Conservation (phyloP, 2,888 invertebrate species). For the Zaprionus lineosus region DNA sequence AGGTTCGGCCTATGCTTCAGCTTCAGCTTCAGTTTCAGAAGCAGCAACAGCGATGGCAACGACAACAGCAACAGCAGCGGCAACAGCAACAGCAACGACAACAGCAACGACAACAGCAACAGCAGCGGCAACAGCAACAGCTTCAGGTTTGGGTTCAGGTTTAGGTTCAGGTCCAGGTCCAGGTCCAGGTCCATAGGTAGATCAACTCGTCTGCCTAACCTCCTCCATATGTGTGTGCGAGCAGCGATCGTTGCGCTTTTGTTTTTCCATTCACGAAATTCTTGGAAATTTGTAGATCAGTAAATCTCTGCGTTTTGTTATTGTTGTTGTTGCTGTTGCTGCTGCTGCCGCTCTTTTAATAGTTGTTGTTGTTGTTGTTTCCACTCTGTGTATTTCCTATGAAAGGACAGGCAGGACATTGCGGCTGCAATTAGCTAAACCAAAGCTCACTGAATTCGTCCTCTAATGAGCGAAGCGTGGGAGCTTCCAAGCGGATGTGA, state of each 20-base stretch:
- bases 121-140: constrained; percentile 9
- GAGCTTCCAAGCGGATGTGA: constrained; percentile 62
- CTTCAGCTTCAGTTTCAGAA: constrained; percentile 47
- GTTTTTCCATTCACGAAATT: constrained; percentile 77
- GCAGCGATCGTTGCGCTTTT: constrained; percentile 68
- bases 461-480: constrained; percentile 56
- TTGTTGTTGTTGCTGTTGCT: constrained; percentile 25
- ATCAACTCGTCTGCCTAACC: constrained; percentile 42
- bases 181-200: constrained; percentile 58
- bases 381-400: constrained; percentile 54
- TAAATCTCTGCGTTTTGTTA: constrained; percentile 66
- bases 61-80: constrained; percentile 1
- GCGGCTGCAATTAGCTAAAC: constrained; percentile 61
- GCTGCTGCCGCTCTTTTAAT: constrained; percentile 24
- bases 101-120: neutral
- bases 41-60: constrained; percentile 10
- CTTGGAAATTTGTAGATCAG: constrained; percentile 76
- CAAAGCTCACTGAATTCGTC: constrained; percentile 19
- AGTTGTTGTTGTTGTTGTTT: no score
- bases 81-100: constrained; percentile 41
- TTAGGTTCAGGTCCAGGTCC: constrained; percentile 47
- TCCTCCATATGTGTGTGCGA: constrained; percentile 20
- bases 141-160: constrained; percentile 53
- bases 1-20: constrained; percentile 40
- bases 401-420: constrained; percentile 54